Base-by-base conservation (phyloP, 64 coral and sea anemone species). In the Actinia tenebrosa region DNA sequence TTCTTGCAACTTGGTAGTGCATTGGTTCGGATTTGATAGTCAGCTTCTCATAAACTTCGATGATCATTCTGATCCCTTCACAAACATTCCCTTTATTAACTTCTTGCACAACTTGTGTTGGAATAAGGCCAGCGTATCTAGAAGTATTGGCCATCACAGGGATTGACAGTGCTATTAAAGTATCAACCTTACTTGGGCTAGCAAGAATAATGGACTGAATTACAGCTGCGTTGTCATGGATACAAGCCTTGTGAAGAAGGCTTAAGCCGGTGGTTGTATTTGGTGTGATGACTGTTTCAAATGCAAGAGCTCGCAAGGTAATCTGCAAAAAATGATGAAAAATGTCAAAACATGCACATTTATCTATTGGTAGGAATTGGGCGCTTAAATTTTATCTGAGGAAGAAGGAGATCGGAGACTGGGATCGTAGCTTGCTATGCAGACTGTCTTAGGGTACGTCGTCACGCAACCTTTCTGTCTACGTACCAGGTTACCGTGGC, bases 1-100 rank as follows among this genome's bases (percentile, higher is more conserved):
- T 18, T 25, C 83, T 60, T 37, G 83, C 80, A 37, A 85, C 83
- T 64, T 85, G 83, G 23, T 85, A 45, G 26, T 85, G 54, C 55
- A 63, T 53, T 37, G 60, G 25, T 23, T 22, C n/a, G 11, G 8
- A 13, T 27, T 3, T 1, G 16, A 16, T 44, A 26, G 53, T 85
- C 22, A 85, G 22, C 14, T 85, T 85, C n/a, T 85, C 53, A 85
- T 18, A 85, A 22, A 54, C 54, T 2, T 81, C 43, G 53, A 53
- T 8, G 3, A 81, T 17, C 77, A 79, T 53, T 19, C 4, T 23
- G 6, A 50, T 81, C 16, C 56, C 83, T 44, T 56, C 44, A 45
- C 30, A 19, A 43, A 7, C 8, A 20, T 10, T 60, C 22, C 3
- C 16, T 85, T 85, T 9, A 8, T 47, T 47, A 4, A 22, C 4